Conservation (phyloP, 1,140 invertebrate species). For the Temnothorax nylanderi region DNA sequence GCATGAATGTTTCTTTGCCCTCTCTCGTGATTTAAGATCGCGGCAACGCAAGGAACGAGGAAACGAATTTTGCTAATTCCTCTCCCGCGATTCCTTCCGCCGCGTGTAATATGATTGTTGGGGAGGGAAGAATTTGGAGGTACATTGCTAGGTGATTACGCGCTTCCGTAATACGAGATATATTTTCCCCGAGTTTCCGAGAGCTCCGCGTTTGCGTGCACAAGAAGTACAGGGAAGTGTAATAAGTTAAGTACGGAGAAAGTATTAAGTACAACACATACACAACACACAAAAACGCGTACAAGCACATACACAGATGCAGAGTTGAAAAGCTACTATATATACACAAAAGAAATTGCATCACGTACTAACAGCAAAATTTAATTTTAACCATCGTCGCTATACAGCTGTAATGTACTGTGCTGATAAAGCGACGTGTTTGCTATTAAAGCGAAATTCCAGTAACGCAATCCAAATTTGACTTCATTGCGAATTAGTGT, state of each 20-base stretch:
- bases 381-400: neutral
- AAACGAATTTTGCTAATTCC: constrained; percentile 59
- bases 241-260: neutral
- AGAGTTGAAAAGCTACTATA: neutral
- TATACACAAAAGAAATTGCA: neutral
- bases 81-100: constrained; percentile 9
- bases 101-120: constrained; percentile 31
- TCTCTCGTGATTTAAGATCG: constrained; percentile 49
- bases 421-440: neutral
- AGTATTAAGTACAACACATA: neutral
- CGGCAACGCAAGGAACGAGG: neutral
- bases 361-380: neutral
- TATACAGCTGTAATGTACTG: neutral
- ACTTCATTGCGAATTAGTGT: constrained; percentile 56
- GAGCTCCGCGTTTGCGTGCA: constrained; percentile 2
- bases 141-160: constrained; percentile 12
- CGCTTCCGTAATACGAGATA: neutral
- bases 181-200: constrained; percentile 18
- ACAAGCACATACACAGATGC: neutral
- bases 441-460: constrained; percentile 49
- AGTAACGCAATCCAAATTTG: constrained; percentile 31
- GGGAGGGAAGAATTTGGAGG: constrained; percentile 3
- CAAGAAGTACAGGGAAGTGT: neutral
- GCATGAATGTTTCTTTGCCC: neutral
- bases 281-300: neutral